phyloP scores from a whole-genome alignment of 2,888 invertebrate species.

The Macaria notata region DNA sequence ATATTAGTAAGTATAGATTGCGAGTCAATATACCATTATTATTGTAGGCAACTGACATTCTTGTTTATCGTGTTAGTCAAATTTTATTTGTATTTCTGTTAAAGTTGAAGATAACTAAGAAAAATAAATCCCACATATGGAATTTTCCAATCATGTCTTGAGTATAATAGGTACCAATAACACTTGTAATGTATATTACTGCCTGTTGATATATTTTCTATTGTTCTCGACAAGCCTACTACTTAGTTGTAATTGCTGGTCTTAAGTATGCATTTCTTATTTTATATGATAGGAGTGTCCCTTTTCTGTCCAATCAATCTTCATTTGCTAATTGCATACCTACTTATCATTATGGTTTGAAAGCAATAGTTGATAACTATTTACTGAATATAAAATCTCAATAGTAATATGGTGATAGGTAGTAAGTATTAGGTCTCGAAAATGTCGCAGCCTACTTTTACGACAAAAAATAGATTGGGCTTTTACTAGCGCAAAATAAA shows the following conservation, averaged over 20 bases:
- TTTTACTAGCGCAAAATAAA: too few species aligned
- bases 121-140: background rate
- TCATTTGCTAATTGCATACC: conserved; percentile 44
- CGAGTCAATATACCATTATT: background rate
- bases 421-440: too few species aligned
- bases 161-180: conserved; percentile 3
- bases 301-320: conserved; percentile 43
- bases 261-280: conserved; percentile 18
- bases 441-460: too few species aligned
- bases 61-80: background rate
- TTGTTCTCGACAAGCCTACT: conserved; percentile 12
- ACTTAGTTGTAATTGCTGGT: conserved; percentile 3
- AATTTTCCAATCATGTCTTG: conserved; percentile 14
- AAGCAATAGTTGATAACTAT: too few species aligned
- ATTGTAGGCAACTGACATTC: too few species aligned
- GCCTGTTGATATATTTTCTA: conserved; percentile 3
- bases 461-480: too few species aligned
- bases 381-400: too few species aligned
- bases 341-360: too few species aligned
- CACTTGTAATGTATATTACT: background rate
- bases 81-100: background rate
- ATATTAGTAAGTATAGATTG: too few species aligned
- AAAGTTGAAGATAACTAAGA: background rate
- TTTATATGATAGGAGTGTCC: conserved; percentile 35
- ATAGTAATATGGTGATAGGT: too few species aligned